These are phyloP conservation scores for Anneissia japonica DNA, from an alignment of 35 echinoderm and acorn worm species.

Conservation along the genomic window DNA sequence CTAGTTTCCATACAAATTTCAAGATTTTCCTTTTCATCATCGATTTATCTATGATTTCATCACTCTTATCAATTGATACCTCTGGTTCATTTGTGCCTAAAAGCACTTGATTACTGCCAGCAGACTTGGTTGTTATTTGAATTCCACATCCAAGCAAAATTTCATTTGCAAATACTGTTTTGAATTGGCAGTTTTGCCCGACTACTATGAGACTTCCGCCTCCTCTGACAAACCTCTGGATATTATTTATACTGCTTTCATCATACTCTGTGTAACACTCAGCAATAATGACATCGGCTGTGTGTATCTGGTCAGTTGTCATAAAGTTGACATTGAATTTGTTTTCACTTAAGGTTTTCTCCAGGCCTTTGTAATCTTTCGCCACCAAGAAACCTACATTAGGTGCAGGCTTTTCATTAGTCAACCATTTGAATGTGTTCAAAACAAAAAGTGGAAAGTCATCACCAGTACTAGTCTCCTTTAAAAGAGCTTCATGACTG, in stretches of 20 bases:
- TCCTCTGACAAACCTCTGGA: not conserved
- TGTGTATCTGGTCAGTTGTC: not conserved
- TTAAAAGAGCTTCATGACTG: not conserved
- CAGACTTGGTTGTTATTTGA: not conserved
- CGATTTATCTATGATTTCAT: not conserved
- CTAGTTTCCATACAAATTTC: not conserved
- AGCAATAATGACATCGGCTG: not conserved
- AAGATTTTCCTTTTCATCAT: not conserved
- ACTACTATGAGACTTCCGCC: not conserved
- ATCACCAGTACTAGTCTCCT: not conserved
- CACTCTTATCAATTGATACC: not conserved
- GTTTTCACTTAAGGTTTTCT: not conserved
- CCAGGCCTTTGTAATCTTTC: not conserved
- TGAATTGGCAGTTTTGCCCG: not conserved
- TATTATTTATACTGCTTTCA: not conserved
- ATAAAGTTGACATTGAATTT: not conserved
- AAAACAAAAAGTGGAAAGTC: not conserved
- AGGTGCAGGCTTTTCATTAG: not conserved
- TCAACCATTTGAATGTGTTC: not conserved
- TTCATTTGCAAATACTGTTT: not conserved
- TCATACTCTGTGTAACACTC: not conserved
- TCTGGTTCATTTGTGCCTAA: not conserved
- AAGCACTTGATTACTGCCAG: not conserved
- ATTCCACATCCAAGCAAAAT: not conserved
- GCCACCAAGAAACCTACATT: not conserved